Base-by-base conservation (phyloP, 2,888 invertebrate species). In the Operophtera brumata region DNA sequence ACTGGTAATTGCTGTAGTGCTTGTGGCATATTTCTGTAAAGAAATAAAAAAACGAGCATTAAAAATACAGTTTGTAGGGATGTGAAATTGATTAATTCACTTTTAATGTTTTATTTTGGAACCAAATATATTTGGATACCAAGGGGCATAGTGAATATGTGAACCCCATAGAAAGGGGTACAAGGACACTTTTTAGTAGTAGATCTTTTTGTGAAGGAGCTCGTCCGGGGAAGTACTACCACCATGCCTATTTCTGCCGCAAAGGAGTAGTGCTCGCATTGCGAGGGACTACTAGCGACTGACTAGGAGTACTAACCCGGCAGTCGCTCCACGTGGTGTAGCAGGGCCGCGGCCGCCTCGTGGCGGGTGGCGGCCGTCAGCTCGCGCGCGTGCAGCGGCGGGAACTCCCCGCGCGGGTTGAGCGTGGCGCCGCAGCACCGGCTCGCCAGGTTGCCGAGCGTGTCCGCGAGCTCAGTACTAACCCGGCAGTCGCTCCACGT, bases 401-500 rank as follows among this genome's bases (percentile, higher is more conserved):
- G 96, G 82, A 95, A 94, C 73, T 93, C 91, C 72, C 93, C 94
- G 8, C 90, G 81, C n/a, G 95, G 94, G 92, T 99, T 99, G 48
- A 99, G 87, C 4, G 93, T 86, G 57, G 87, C 88, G 12, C 95
- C 95, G 62, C 94, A 93, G 73, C 95, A 95, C 12, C 99, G 93
- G 50, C 93, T 94, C 56, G 96, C 90, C 47, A 99, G 91, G 91
- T 99, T 99, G 20, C 98, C 99, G 12, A 20, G 20, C 4, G 4
- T 20, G 4, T 20, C 20, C 20, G 4, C 20, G 20, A 20, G 20
- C 20, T 3, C 20, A 20, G 2, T 20, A 9, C 40, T 26, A 3
- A 61, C 63, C 59, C 8, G 61, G 57, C 12, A 63, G 34, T 9
- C 6, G n/a, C 0, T 44, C 32, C 13, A 62, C 47, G 2, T 35